phyloP scores from a whole-genome alignment of 1,140 invertebrate species.

The Amyelois transitella region DNA sequence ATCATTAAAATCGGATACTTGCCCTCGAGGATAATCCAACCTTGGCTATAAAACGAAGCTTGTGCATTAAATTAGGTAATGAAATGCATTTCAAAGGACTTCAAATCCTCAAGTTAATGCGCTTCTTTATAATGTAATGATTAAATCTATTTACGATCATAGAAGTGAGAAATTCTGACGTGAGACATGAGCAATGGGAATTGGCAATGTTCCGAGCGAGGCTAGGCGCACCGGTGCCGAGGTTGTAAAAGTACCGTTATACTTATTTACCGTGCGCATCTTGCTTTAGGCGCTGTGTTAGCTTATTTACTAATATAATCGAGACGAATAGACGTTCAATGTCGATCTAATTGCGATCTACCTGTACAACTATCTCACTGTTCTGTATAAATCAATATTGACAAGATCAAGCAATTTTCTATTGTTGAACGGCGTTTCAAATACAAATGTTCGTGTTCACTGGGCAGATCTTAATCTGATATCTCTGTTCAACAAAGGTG shows the following conservation, averaged over 20 bases:
- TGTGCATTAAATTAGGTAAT: conserved; percentile 8
- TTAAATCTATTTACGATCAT: conserved; percentile 48
- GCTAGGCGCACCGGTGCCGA: conserved; percentile 48
- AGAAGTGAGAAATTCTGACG: conserved; percentile 66
- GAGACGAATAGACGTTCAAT: conserved; percentile 14
- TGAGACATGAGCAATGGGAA: conserved; percentile 65
- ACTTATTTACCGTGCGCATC: conserved; percentile 70
- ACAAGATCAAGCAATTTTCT: too few species aligned
- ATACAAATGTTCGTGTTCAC: too few species aligned
- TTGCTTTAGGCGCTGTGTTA: conserved; percentile 51
- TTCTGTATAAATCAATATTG: too few species aligned
- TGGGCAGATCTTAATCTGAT: too few species aligned
- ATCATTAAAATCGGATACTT: conserved; percentile 4
- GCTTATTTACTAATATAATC: conserved; percentile 44
- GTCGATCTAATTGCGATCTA: too few species aligned
- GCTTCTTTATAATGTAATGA: conserved; percentile 10
- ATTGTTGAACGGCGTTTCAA: too few species aligned
- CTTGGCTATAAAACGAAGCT: conserved; percentile 23
- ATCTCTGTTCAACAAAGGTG: too few species aligned
- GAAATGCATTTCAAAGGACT: conserved; percentile 1
- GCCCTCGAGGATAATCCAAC: conserved; percentile 4
- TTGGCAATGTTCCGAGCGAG: conserved; percentile 64
- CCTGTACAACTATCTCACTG: too few species aligned
- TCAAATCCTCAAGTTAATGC: conserved; percentile 4
- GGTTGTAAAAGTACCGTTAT: conserved; percentile 69